Evolutionary conservation across 2,113 vertebrate species (phyloP).

Genomic region (Gallinago media): DNA sequence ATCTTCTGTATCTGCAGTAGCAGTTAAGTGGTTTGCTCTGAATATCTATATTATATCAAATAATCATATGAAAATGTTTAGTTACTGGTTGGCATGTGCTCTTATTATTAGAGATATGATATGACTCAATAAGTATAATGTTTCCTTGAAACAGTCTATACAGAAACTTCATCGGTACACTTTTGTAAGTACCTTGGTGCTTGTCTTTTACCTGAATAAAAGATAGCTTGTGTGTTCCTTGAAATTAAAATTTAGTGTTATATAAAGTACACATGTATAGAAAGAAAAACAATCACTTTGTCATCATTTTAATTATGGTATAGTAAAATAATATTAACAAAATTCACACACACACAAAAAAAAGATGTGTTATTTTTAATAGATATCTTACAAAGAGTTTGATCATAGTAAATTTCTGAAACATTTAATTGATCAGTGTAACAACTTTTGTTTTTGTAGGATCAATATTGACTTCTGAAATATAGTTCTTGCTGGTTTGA

Average conservation of each 20-base stretch:
- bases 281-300: not conserved
- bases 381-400: not conserved
- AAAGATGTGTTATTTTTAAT: not conserved
- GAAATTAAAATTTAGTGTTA: not conserved
- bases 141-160: not conserved
- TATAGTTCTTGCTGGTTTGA: not conserved
- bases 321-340: not conserved
- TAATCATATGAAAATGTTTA: not conserved
- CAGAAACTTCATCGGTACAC: not conserved
- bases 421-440: not conserved
- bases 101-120: not conserved
- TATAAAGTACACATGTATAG: not conserved
- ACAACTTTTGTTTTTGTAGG: not conserved
- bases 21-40: not conserved
- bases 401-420: not conserved
- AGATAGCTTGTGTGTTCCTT: not conserved
- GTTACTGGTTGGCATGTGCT: not conserved
- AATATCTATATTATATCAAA: not conserved
- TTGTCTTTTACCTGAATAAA: not conserved
- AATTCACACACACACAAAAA: not conserved
- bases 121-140: not conserved
- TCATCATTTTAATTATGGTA: not conserved
- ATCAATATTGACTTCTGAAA: not conserved
- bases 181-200: not conserved
- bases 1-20: not conserved